Evolutionary conservation across 2,113 vertebrate species (phyloP).

Genomic region (Catharus minimus): DNA sequence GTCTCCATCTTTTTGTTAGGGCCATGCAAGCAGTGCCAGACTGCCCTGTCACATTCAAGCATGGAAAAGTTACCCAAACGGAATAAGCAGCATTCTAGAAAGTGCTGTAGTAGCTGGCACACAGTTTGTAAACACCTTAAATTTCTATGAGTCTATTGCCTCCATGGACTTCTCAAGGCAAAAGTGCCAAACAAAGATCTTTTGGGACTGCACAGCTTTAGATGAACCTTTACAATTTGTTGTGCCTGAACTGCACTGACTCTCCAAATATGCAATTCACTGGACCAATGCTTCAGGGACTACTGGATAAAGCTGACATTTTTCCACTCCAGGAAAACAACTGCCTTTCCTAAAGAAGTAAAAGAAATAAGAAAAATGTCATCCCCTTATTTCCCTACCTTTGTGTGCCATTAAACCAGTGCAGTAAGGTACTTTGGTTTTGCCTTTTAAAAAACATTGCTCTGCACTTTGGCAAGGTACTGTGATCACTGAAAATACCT

Average conservation of each 20-base stretch:
- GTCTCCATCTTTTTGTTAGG: not conserved
- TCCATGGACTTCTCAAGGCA: not conserved
- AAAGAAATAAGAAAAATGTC: not conserved
- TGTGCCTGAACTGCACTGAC: conserved; percentile 40
- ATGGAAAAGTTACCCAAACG: not conserved
- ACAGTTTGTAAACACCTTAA: conserved; percentile 35
- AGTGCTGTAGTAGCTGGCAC: not conserved
- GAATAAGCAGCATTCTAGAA: not conserved
- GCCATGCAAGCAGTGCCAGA: not conserved
- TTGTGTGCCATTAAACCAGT: not conserved
- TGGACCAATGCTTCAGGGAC: conserved; percentile 7
- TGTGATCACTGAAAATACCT: not conserved
- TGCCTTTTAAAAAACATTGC: not conserved
- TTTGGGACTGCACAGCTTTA: not conserved
- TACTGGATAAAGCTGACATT: conserved; percentile 27
- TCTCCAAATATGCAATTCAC: conserved; percentile 12
- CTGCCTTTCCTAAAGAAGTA: not conserved
- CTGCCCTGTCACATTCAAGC: not conserved
- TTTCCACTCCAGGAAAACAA: conserved; percentile 21
- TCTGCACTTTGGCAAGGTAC: not conserved
- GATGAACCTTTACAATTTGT: conserved; percentile 6
- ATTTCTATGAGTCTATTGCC: conserved; percentile 40
- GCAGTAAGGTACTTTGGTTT: not conserved
- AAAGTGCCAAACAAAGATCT: conserved; percentile 10
- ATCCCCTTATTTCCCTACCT: not conserved